Conservation (phyloP, 2,797 vertebrate species). For the Sebastes hubbsi region DNA sequence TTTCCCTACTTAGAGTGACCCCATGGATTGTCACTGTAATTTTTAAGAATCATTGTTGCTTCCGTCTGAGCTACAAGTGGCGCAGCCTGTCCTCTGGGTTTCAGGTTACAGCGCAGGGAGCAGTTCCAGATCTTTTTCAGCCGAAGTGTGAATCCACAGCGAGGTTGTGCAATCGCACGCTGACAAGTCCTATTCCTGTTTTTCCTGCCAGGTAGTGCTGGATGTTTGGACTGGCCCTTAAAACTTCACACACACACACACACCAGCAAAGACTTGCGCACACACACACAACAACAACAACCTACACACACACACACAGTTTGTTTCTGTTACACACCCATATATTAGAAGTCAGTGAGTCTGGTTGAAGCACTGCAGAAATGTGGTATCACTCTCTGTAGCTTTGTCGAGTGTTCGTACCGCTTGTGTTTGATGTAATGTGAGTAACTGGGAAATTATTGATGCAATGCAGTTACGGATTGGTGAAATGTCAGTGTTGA, state of each 20-base stretch:
- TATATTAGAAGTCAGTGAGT: constrained; percentile 29
- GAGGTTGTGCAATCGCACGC: constrained; percentile 76
- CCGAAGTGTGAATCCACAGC: constrained; percentile 62
- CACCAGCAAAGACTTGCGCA: constrained; percentile 25
- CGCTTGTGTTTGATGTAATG: constrained; percentile 14
- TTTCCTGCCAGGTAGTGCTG: constrained; percentile 83
- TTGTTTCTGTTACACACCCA: constrained; percentile 64
- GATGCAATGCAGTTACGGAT: constrained; percentile 1
- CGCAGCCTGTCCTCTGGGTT: constrained; percentile 39
- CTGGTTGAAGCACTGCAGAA: constrained; percentile 11
- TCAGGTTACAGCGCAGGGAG: constrained; percentile 50
- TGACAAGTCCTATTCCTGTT: constrained; percentile 83
- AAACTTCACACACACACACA: constrained; percentile 40
- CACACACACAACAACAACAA: not conserved
- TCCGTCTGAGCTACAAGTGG: constrained; percentile 21
- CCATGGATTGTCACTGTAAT: not conserved
- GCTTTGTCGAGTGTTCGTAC: not conserved
- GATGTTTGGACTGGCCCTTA: constrained; percentile 79
- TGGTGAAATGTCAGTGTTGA: constrained; percentile 23
- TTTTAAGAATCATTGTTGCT: not conserved
- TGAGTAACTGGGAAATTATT: constrained; percentile 41
- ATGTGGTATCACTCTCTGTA: constrained; percentile 13
- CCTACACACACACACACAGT: constrained; percentile 25
- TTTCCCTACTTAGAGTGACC: not conserved
- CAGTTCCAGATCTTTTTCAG: constrained; percentile 57